Percentiles rank a stretch among this genome's conserved stretches.
Conservation (phyloP, 2,888 invertebrate species). For the Andrena marginata region DNA sequence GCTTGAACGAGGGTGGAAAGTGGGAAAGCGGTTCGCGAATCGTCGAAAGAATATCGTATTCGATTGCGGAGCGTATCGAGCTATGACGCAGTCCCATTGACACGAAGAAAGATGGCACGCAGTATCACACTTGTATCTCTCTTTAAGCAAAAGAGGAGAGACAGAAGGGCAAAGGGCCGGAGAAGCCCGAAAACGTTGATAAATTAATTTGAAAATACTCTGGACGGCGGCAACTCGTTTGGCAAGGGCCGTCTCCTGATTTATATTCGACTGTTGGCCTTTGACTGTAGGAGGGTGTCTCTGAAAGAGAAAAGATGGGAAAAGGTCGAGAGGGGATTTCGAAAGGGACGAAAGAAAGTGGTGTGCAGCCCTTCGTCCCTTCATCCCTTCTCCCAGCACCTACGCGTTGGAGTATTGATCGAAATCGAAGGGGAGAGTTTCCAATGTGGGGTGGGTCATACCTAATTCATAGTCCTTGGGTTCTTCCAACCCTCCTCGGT, state of each 20-base stretch:
- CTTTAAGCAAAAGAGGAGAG: not conserved
- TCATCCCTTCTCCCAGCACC: conserved; percentile 56
- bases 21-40: conserved; percentile 1
- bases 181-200: conserved; percentile 56
- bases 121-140: not conserved
- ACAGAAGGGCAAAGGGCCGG: not conserved
- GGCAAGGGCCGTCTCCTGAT: conserved; percentile 71
- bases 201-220: conserved; percentile 75
- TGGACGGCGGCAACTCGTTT: conserved; percentile 68
- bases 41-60: conserved; percentile 59
- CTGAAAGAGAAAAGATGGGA: conserved; percentile 47
- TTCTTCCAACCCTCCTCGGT: conserved; percentile 73
- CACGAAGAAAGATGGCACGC: not conserved
- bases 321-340: conserved; percentile 45
- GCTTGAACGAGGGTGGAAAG: not conserved
- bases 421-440: conserved; percentile 80
- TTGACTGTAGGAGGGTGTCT: conserved; percentile 68
- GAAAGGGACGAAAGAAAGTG: conserved; percentile 67
- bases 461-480: conserved; percentile 78
- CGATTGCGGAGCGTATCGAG: conserved; percentile 54
- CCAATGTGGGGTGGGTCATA: conserved; percentile 75
- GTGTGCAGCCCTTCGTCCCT: conserved; percentile 60
- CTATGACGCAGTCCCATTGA: not conserved
- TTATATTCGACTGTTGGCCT: conserved; percentile 73
- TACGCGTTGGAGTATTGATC: conserved; percentile 78